Evolutionary conservation across 2,888 invertebrate genomes (phyloP), one percentile per base, ranked within the genome.

Genomic region (Xanthorhoe spadicearia): DNA sequence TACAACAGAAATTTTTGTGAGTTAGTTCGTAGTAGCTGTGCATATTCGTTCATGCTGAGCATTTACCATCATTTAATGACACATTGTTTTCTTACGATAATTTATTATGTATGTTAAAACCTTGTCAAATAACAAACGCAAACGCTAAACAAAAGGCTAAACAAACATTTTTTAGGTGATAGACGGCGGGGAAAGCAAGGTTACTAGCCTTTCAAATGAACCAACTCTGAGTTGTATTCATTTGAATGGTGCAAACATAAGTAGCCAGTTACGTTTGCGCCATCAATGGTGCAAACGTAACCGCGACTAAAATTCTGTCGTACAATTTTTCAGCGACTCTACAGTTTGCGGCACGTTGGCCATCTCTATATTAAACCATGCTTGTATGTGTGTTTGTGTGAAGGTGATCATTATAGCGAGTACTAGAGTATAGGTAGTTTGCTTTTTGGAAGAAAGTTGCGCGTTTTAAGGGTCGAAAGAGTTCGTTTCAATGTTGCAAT

Each of bases 331-430:
- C 51, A 69, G 72, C 54, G 79, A 60, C 62, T 61, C 23, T n/a
- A 35, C 19, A 61, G 66, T 78, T 78, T 66, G 2, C 38, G 43
- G 64, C 62, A 59, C 56, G 56, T 69, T 68, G 69, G 49, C 64
- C 69, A 69, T 68, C 68, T 69, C 66, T 69, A 66, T 53, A 69
- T 69, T 56, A 68, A 60, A 71, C 68, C 66, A 38, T 62, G 64
- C 68, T 53, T 69, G 60, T 73, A 67, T 65, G 73, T 69, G 67
- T 64, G 59, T 50, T 64, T 75, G 76, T 75, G 76, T 82, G 81
- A 80, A 83, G 80, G 82, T 83, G 83, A 86, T 88, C 85, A 88
- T 89, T 88, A 88, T 84, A 84, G 83, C 85, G 82, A 88, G 90
- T 89, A 85, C 91, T 91, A 92, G 90, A 90, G 85, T 83, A 85